Evolutionary conservation across 2,888 invertebrate species (phyloP).

Genomic region (Masnerella sp.): DNA sequence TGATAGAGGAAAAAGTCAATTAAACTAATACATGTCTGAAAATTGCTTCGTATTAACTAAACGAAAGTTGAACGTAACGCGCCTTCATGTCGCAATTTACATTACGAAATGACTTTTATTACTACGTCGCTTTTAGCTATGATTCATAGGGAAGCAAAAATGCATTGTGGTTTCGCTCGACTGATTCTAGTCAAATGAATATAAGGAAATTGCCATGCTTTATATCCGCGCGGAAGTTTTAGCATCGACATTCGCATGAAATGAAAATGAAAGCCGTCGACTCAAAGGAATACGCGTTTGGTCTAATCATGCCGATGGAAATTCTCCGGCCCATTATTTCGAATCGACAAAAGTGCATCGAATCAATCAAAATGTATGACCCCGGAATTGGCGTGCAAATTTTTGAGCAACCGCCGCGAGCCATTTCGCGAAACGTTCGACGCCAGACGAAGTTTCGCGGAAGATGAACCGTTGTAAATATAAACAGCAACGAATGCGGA

Average conservation of each 20-base stretch:
- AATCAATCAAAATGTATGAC: constrained; percentile 24
- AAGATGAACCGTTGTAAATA: background rate
- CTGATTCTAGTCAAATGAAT: constrained; percentile 35
- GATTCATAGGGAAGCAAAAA: constrained; percentile 23
- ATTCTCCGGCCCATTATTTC: constrained; percentile 20
- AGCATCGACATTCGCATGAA: constrained; percentile 22
- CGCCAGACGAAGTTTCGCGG: background rate
- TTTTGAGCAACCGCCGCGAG: background rate
- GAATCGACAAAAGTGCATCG: constrained; percentile 24
- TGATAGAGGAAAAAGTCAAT: no score
- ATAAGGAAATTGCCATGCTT: constrained; percentile 32
- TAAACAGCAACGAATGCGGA: no score
- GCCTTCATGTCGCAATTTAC: constrained; percentile 34
- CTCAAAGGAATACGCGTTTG: constrained; percentile 24
- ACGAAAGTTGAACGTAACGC: constrained; percentile 29
- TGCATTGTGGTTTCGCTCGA: constrained; percentile 23
- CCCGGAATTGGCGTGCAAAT: constrained; percentile 11
- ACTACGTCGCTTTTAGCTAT: constrained; percentile 24
- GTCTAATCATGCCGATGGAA: constrained; percentile 26
- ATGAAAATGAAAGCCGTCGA: constrained; percentile 8
- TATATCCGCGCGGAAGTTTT: constrained; percentile 25
- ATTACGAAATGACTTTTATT: constrained; percentile 46
- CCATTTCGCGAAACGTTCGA: background rate
- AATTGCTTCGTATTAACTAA: no score
- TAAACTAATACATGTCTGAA: constrained; percentile 17